phyloP scores from a whole-genome alignment of 2,888 invertebrate species.

The Leptopilina syphax region DNA sequence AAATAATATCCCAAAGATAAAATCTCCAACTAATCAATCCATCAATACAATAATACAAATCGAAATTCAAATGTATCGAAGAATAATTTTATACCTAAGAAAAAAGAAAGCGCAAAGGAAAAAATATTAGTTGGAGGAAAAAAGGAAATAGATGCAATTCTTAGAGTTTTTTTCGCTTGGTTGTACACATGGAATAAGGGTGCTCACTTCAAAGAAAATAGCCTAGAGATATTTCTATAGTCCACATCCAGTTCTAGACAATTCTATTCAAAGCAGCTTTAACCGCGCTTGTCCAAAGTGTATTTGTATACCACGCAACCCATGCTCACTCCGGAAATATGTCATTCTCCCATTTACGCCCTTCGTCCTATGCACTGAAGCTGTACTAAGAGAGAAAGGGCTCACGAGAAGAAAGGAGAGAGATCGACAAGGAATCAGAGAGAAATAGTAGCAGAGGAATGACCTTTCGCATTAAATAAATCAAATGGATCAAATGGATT shows the following conservation, averaged over 20 bases:
- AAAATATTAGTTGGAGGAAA: neutral
- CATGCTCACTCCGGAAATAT: slow-evolving; percentile 55
- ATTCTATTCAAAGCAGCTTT: slow-evolving; percentile 30
- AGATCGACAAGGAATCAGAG: slow-evolving; percentile 28
- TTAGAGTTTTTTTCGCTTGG: slow-evolving; percentile 2
- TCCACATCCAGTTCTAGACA: slow-evolving; percentile 19
- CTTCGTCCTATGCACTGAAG: slow-evolving; percentile 47
- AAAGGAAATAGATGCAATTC: slow-evolving; percentile 9
- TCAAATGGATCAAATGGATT: slow-evolving; percentile 18
- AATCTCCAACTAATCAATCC: too few relatives aligned
- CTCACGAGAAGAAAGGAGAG: neutral
- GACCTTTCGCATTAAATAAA: slow-evolving; percentile 57
- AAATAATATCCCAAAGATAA: too few relatives aligned
- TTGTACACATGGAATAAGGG: slow-evolving; percentile 8
- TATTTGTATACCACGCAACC: slow-evolving; percentile 49
- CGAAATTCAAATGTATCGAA: too few relatives aligned
- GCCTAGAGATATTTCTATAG: slow-evolving; percentile 34
- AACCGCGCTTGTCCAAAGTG: slow-evolving; percentile 43
- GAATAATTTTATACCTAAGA: too few relatives aligned
- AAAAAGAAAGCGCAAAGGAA: too few relatives aligned
- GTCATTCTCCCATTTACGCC: slow-evolving; percentile 58
- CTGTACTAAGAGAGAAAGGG: slow-evolving; percentile 45
- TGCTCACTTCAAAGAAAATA: slow-evolving; percentile 18
- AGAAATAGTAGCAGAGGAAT: slow-evolving; percentile 52
- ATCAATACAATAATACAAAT: too few relatives aligned